phyloP scores from a whole-genome alignment of 2,797 vertebrate genomes.

The Malurus splendens region DNA sequence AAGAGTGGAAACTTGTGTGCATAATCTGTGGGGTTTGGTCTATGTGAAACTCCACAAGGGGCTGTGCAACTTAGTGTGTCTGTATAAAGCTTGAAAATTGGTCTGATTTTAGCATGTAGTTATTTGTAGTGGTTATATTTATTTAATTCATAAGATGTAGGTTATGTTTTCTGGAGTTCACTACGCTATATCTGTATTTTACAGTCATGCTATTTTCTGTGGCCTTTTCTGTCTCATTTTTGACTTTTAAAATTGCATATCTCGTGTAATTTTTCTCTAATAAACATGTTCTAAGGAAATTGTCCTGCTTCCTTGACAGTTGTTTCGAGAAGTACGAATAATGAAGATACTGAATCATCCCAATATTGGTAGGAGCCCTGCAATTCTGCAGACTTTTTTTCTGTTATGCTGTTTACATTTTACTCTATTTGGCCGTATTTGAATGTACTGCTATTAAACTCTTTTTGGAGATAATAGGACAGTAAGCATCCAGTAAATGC shows the following conservation, averaged over 20 bases:
- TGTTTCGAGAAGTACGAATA: conserved; percentile 95
- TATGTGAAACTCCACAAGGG: not conserved
- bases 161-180: not conserved
- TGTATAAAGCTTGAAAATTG: not conserved
- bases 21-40: not conserved
- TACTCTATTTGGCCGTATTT: not conserved
- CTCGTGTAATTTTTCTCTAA: not conserved
- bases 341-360: conserved; percentile 96
- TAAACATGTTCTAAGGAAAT: not conserved
- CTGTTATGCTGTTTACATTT: not conserved
- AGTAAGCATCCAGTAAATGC: not conserved
- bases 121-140: not conserved
- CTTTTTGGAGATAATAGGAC: not conserved
- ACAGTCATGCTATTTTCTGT: not conserved
- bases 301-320: conserved; percentile 75
- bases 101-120: not conserved
- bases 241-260: not conserved
- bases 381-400: conserved; percentile 2
- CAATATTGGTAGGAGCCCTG: conserved; percentile 84
- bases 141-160: not conserved
- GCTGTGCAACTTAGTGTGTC: not conserved
- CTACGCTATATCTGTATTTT: not conserved
- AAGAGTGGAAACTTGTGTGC: not conserved
- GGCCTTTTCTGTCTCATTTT: not conserved
- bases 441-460: not conserved